phyloP scores from a whole-genome alignment of 2,113 vertebrate species.

The Chitala chitala region DNA sequence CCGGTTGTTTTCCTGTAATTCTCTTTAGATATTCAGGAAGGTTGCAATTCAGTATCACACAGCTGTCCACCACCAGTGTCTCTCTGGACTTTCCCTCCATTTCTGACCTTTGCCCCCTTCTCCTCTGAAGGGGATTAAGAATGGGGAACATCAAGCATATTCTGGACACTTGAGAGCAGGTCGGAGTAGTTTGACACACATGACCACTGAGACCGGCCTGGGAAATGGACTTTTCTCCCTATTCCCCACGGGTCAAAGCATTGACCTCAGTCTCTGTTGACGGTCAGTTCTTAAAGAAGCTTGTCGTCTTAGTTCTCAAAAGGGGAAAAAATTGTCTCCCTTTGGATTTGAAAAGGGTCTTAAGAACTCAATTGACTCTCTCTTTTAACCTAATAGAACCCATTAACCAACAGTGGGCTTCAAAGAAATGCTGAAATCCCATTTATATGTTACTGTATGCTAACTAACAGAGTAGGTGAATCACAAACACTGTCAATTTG shows the following conservation, averaged over 20 bases:
- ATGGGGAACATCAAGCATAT: not conserved
- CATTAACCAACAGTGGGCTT: not conserved
- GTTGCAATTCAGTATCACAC: no score
- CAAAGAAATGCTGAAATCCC: not conserved
- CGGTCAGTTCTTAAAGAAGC: no score
- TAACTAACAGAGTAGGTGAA: not conserved
- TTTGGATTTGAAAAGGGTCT: not conserved
- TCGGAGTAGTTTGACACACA: no score
- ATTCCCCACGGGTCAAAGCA: not conserved
- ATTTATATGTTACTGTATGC: not conserved
- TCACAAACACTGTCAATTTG: not conserved
- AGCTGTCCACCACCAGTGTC: no score
- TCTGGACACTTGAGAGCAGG: no score
- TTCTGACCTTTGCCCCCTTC: not conserved
- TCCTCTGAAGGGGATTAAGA: not conserved
- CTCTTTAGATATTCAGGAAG: no score
- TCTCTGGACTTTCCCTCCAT: not conserved
- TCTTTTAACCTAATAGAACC: constrained; percentile 1
- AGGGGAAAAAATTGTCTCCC: not conserved
- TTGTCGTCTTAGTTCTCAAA: no score
- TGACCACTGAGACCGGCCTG: no score
- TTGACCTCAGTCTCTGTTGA: not conserved
- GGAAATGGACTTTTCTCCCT: no score
- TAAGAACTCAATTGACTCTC: not conserved
- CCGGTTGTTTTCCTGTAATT: no score